A percentile compares a stretch with the other conserved stretches of the same genome.
phyloP scores from a whole-genome alignment of 2,113 vertebrate genomes.

The Xiphophorus hellerii region DNA sequence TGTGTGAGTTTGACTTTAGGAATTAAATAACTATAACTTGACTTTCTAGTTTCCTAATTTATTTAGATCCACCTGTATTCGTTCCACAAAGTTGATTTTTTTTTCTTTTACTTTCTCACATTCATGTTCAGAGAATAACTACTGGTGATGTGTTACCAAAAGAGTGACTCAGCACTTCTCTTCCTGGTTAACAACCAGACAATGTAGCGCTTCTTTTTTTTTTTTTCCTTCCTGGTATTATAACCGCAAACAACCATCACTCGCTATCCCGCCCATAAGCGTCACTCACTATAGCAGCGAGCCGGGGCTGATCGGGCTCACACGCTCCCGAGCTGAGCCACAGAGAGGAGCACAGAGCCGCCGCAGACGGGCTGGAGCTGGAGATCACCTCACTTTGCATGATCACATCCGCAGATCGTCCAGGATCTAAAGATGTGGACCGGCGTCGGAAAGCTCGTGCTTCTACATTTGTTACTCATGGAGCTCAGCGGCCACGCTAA shows the following conservation, averaged over 20 bases:
- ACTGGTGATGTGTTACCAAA: not conserved
- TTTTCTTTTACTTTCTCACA: not conserved
- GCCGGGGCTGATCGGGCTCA: constrained; percentile 41
- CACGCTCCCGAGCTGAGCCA: constrained; percentile 20
- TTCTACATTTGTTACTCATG: constrained; percentile 78
- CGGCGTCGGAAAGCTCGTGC: constrained; percentile 75
- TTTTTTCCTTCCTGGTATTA: constrained; percentile 11
- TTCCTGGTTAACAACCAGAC: not conserved
- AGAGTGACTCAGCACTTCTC: constrained; percentile 29
- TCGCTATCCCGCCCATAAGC: constrained; percentile 72
- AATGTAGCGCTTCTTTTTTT: not conserved
- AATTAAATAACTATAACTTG: too few species aligned
- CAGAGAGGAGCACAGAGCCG: constrained; percentile 15
- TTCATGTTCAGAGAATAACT: not conserved
- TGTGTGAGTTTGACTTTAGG: too few species aligned
- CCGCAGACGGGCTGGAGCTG: constrained; percentile 8
- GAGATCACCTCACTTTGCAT: constrained; percentile 46
- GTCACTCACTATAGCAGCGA: constrained; percentile 70
- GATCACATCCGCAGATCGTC: constrained; percentile 43
- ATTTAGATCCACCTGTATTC: too few species aligned
- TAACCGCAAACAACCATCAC: constrained; percentile 31
- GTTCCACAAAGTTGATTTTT: too few species aligned
- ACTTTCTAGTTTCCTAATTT: too few species aligned
- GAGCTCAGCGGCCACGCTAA: constrained; percentile 65
- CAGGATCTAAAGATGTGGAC: constrained; percentile 80